Conservation (phyloP, 2,113 vertebrate genomes). For the Eira barbara region DNA sequence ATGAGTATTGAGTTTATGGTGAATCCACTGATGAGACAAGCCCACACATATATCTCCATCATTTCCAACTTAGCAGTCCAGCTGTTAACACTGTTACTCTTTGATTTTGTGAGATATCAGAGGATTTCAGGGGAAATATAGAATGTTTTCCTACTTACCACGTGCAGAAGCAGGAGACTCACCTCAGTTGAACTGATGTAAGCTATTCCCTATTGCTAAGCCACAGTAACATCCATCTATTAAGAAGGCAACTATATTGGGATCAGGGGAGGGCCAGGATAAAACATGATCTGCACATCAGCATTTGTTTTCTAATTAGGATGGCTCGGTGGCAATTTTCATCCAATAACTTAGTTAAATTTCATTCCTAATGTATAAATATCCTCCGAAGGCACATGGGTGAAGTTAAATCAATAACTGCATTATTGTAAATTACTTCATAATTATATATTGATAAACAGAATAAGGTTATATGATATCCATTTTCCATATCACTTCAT, state of each 20-base stretch:
- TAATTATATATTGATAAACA: conserved; percentile 70
- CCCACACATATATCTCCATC: background rate
- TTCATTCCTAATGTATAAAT: conserved; percentile 58
- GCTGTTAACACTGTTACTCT: background rate
- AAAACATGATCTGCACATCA: conserved; percentile 20
- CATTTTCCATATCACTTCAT: conserved; percentile 14
- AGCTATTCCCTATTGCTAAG: conserved; percentile 22
- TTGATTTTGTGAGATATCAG: background rate
- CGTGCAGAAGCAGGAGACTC: background rate
- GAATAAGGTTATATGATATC: conserved; percentile 13
- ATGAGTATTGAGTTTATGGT: background rate
- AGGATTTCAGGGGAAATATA: background rate
- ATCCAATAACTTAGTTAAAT: conserved; percentile 46
- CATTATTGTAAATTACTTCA: conserved; percentile 68
- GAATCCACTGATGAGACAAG: background rate
- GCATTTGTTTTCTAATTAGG: conserved; percentile 52
- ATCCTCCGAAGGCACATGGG: background rate
- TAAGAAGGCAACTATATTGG: conserved; percentile 44
- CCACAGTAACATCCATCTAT: conserved; percentile 30
- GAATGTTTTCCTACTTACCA: background rate
- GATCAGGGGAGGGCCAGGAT: background rate
- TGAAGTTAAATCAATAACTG: conserved; percentile 69
- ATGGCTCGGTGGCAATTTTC: conserved; percentile 28
- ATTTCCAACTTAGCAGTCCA: background rate
- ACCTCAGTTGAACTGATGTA: background rate